These are phyloP conservation scores for Aphelenchoides besseyi DNA, from an alignment of 1,140 invertebrate genomes.

Conservation along the genomic window DNA sequence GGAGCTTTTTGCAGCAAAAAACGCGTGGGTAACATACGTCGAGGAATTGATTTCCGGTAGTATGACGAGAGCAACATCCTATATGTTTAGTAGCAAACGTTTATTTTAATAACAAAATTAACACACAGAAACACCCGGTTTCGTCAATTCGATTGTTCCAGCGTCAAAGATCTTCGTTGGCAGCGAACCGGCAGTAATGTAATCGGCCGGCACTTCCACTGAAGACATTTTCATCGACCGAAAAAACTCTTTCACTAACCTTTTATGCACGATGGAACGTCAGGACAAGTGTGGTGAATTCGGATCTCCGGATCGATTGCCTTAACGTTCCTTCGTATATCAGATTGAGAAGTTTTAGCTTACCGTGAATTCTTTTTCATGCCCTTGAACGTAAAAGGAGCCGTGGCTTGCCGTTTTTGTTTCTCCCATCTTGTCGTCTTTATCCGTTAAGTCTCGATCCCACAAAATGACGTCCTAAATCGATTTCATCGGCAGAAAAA, in stretches of 20 bases:
- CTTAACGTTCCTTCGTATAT: too few relatives aligned
- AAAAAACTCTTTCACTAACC: background rate
- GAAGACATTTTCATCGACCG: background rate
- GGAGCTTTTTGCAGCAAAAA: too few relatives aligned
- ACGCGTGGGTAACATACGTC: too few relatives aligned
- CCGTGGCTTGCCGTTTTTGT: background rate
- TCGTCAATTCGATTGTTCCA: background rate
- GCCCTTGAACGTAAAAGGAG: background rate
- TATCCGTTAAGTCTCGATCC: background rate
- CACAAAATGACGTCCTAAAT: background rate
- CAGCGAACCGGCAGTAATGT: background rate
- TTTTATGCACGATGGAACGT: background rate
- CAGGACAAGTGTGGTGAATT: background rate
- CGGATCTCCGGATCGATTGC: slow-evolving; percentile 10
- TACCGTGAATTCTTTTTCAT: background rate
- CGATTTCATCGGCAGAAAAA: too few relatives aligned
- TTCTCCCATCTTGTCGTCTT: slow-evolving; percentile 10
- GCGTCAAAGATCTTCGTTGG: background rate
- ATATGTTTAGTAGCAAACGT: too few relatives aligned
- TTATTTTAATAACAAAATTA: slow-evolving; percentile 4
- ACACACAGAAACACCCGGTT: background rate
- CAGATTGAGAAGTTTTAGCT: too few relatives aligned
- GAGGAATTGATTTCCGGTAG: background rate
- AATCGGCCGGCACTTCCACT: background rate
- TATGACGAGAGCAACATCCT: too few relatives aligned